phyloP scores from a whole-genome alignment of 2,797 vertebrate species.

The Hafferia zeledoni region DNA sequence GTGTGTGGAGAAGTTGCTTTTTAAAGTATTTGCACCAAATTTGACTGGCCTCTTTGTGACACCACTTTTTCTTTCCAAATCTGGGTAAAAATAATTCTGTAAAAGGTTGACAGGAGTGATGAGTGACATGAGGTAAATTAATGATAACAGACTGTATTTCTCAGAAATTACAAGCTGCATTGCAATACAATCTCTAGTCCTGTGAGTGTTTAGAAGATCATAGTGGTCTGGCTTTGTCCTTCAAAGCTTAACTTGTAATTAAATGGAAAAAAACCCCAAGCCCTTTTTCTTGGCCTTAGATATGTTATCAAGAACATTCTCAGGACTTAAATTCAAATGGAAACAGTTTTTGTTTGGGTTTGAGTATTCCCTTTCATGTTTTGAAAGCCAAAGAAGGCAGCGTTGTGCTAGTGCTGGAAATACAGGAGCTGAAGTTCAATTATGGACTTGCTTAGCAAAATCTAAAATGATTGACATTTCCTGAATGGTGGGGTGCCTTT shows the following conservation, averaged over 20 bases:
- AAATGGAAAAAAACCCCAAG: neutral
- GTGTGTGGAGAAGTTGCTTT: neutral
- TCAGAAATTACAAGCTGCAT: neutral
- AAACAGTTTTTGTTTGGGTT: conserved; percentile 17
- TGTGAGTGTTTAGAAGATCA: neutral
- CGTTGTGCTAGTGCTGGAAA: neutral
- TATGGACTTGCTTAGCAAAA: neutral
- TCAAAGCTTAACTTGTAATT: conserved; percentile 14
- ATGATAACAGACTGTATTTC: neutral
- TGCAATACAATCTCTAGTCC: neutral
- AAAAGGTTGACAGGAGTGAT: neutral
- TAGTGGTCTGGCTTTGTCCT: conserved; percentile 31
- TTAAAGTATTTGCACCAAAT: neutral
- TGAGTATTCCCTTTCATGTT: conserved; percentile 16
- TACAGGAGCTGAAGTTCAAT: neutral
- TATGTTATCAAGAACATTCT: neutral
- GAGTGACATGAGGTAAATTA: neutral
- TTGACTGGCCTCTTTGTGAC: neutral
- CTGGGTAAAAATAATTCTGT: neutral
- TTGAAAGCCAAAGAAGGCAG: conserved; percentile 15
- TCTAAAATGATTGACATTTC: neutral
- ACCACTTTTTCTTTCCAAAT: neutral
- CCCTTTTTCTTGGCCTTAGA: neutral
- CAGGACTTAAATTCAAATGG: neutral
- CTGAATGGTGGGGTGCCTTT: neutral